phyloP scores from a whole-genome alignment of 2,888 invertebrate genomes.

The Drosophila tripunctata region DNA sequence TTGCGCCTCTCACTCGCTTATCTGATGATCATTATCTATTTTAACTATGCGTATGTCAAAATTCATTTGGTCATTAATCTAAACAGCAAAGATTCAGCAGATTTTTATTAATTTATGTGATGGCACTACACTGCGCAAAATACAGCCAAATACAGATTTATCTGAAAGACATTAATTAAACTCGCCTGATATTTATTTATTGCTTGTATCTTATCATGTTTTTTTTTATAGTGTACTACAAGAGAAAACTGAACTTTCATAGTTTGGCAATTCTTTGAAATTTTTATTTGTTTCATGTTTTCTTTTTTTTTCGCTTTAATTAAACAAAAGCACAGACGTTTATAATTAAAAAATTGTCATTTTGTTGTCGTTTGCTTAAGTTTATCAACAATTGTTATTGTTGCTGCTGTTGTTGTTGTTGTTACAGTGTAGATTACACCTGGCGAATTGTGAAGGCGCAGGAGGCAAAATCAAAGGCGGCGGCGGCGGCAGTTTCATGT shows the following conservation, averaged over 20 bases:
- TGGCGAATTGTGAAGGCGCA: conserved; percentile 60
- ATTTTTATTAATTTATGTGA: neutral
- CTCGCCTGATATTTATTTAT: neutral
- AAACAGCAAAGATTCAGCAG: conserved; percentile 4
- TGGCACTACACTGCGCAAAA: neutral
- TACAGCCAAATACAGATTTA: neutral
- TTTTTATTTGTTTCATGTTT: neutral
- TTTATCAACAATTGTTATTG: conserved; percentile 55
- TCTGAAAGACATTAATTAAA: conserved; percentile 2
- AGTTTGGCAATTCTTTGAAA: conserved; percentile 24
- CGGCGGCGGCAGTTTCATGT: conserved; percentile 39
- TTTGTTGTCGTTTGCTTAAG: conserved; percentile 71
- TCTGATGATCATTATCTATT: conserved; percentile 35
- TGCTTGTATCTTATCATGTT: conserved; percentile 13
- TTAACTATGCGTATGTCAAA: conserved; percentile 49
- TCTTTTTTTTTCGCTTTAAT: conserved; percentile 37
- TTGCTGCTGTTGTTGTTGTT: conserved; percentile 18
- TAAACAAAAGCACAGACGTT: conserved; percentile 56
- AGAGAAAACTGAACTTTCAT: neutral
- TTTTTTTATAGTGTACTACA: conserved; percentile 1
- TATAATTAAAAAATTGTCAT: conserved; percentile 71
- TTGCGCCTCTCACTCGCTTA: conserved; percentile 6
- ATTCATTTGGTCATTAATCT: conserved; percentile 33
- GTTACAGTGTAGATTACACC: conserved; percentile 70
- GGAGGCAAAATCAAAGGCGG: conserved; percentile 64